Percentiles rank a stretch among this genome's conserved stretches.
These are phyloP conservation scores for Chloroceryle inda DNA, from an alignment of 2,797 vertebrate genomes.

Conservation along the genomic window DNA sequence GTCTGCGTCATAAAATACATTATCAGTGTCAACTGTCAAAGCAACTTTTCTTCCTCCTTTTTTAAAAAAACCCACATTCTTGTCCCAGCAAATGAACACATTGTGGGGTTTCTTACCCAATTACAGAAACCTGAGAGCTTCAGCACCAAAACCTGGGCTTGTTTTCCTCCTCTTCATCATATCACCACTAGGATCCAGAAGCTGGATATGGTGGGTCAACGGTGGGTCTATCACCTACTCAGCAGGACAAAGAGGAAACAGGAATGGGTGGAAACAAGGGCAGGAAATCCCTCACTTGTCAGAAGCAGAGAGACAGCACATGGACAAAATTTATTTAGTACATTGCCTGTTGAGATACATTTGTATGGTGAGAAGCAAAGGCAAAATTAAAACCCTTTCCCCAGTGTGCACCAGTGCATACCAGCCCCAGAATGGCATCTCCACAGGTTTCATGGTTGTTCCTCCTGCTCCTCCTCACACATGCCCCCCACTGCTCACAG, in stretches of 20 bases:
- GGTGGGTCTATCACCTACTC: accelerated
- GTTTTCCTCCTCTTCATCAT: background rate
- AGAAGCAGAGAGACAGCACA: background rate
- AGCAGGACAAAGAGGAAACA: background rate
- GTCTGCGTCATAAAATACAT: background rate
- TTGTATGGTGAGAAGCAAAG: background rate
- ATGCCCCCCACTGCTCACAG: accelerated
- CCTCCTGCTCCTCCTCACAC: background rate
- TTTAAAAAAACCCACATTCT: background rate
- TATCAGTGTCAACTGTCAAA: background rate
- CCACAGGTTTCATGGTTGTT: accelerated
- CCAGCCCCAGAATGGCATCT: accelerated
- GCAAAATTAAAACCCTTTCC: background rate
- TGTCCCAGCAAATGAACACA: background rate
- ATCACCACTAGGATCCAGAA: accelerated
- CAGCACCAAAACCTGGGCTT: background rate
- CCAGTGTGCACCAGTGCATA: too few species aligned
- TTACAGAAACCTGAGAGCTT: background rate
- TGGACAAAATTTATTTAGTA: background rate
- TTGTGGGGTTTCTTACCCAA: accelerated
- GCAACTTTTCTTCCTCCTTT: background rate
- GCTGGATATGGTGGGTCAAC: accelerated
- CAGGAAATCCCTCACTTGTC: accelerated
- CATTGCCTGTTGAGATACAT: background rate
- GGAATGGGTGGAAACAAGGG: accelerated